phyloP scores from a whole-genome alignment of 2,113 vertebrate genomes.

The Urocitellus parryii region DNA sequence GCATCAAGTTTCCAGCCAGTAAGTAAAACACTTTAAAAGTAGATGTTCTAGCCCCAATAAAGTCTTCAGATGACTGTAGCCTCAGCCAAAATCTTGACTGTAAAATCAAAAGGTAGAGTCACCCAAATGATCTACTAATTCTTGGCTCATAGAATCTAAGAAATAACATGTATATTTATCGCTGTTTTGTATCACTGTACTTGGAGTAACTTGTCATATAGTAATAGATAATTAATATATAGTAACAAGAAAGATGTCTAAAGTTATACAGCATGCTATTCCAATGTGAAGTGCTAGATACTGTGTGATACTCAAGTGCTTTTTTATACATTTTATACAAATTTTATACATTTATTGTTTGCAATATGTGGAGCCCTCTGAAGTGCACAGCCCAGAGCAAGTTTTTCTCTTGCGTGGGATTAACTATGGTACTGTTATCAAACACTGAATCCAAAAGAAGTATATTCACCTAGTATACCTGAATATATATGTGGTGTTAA shows the following conservation, averaged over 20 bases:
- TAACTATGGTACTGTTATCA: not conserved
- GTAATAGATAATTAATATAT: not conserved
- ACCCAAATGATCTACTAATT: slow-evolving; percentile 3
- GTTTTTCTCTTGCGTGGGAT: not conserved
- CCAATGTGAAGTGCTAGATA: not conserved
- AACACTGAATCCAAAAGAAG: not conserved
- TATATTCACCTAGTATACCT: not conserved
- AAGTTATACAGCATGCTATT: not conserved
- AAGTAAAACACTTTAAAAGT: not conserved
- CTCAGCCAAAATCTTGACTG: not conserved
- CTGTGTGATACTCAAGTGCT: not conserved
- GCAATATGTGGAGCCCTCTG: not conserved
- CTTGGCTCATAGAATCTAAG: not conserved
- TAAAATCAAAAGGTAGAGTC: not conserved
- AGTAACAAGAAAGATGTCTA: not conserved
- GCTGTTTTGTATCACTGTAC: not conserved
- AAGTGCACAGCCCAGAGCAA: not conserved
- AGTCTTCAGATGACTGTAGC: not conserved
- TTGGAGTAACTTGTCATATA: not conserved
- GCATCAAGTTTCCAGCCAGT: not conserved
- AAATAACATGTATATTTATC: not conserved
- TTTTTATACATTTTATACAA: not conserved
- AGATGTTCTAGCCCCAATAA: not conserved
- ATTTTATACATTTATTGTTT: not conserved
- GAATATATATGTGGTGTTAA: not conserved